A percentile compares a stretch with the other conserved stretches of the same genome.
Conservation (phyloP, 2,113 vertebrate genomes). For the Chionomys nivalis region DNA sequence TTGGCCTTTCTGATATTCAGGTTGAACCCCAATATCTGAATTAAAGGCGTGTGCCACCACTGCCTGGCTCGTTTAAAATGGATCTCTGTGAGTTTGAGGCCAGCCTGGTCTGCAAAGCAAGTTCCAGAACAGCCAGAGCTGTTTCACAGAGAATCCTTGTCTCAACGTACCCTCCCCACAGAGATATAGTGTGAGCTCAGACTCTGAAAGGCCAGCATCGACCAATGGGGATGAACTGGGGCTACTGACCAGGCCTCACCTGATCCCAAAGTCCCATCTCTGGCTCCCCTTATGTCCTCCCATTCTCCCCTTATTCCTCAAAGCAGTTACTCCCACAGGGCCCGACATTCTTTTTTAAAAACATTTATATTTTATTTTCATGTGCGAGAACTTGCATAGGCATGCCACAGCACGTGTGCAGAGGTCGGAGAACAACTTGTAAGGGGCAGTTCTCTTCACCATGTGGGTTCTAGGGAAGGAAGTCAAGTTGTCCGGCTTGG, state of each 20-base stretch:
- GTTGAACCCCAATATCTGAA: neutral
- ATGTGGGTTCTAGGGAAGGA: neutral
- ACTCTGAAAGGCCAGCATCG: neutral
- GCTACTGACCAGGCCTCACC: neutral
- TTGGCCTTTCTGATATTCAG: too few relatives aligned
- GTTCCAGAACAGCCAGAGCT: neutral
- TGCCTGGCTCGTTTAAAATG: neutral
- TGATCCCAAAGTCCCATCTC: neutral
- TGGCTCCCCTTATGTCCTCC: neutral
- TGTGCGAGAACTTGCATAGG: too few relatives aligned
- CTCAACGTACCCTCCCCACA: neutral
- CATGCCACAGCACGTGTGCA: neutral
- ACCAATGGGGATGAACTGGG: too few relatives aligned
- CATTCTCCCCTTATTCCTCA: neutral
- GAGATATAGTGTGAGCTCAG: neutral
- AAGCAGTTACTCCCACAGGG: neutral
- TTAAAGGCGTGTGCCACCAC: neutral
- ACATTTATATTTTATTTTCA: too few relatives aligned
- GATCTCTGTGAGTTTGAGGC: neutral
- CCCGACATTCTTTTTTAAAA: neutral
- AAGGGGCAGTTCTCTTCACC: neutral
- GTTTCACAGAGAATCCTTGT: neutral
- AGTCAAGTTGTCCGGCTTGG: too few relatives aligned
- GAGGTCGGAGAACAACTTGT: too few relatives aligned
- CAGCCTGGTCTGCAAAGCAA: neutral